Evolutionary conservation across 2,797 vertebrate genomes (phyloP).

Genomic region (Thamnophis elegans): DNA sequence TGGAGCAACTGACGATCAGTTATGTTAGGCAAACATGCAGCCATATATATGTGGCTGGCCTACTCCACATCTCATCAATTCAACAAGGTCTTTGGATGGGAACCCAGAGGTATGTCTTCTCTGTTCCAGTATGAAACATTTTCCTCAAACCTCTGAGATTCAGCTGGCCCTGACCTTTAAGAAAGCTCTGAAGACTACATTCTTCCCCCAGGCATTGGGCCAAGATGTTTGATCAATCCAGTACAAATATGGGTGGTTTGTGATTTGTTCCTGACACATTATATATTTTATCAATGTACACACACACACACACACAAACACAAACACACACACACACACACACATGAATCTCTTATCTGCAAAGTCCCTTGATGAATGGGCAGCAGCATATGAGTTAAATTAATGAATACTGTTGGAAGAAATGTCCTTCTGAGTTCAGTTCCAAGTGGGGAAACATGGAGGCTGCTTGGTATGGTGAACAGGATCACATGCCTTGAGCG

Average conservation of each 20-base stretch:
- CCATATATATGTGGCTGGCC: neutral
- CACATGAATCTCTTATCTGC: neutral
- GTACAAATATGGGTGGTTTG: neutral
- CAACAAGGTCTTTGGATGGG: neutral
- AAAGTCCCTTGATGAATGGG: neutral
- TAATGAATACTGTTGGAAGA: neutral
- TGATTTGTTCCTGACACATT: neutral
- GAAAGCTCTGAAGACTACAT: neutral
- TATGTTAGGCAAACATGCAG: neutral
- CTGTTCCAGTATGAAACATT: neutral
- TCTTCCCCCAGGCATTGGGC: neutral
- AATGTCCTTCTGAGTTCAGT: too few species aligned
- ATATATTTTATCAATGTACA: neutral
- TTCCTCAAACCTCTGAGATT: neutral
- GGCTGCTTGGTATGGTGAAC: too few species aligned
- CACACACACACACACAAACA: too few species aligned
- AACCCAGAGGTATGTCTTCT: neutral
- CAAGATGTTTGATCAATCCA: neutral
- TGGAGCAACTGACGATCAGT: neutral
- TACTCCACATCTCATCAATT: neutral
- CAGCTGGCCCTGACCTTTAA: neutral
- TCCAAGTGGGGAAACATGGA: too few species aligned
- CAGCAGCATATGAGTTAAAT: neutral
- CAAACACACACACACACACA: too few species aligned
- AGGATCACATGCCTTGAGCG: too few species aligned